These are phyloP conservation scores for Agriopis leucophaearia DNA, from an alignment of 2,888 invertebrate genomes.

Conservation along the genomic window DNA sequence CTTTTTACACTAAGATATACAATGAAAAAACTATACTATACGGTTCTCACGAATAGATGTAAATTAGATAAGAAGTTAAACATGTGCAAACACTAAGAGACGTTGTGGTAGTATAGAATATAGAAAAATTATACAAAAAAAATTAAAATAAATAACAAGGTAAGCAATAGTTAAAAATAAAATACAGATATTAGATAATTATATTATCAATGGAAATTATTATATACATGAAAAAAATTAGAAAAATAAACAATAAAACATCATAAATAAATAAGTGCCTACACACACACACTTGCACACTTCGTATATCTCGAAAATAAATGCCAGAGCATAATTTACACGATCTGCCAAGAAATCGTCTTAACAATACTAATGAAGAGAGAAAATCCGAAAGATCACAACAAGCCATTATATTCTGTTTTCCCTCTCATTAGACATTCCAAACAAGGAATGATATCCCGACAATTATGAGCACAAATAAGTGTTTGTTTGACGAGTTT, in stretches of 20 bases:
- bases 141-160: too few species aligned
- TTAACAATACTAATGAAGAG: slow-evolving; percentile 28
- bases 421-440: slow-evolving; percentile 33
- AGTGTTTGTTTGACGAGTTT: slow-evolving; percentile 23
- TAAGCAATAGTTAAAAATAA: too few species aligned
- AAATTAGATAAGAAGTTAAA: too few species aligned
- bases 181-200: too few species aligned
- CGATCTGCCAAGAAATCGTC: slow-evolving; percentile 13
- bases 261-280: background rate
- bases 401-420: slow-evolving; percentile 33
- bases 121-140: too few species aligned
- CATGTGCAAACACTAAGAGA: too few species aligned
- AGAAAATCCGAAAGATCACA: slow-evolving; percentile 24
- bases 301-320: slow-evolving; percentile 7
- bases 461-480: slow-evolving; percentile 35
- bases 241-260: background rate
- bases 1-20: too few species aligned
- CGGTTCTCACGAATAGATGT: too few species aligned
- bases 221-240: background rate
- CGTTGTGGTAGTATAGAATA: too few species aligned
- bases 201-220: too few species aligned
- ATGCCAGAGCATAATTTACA: slow-evolving; percentile 14
- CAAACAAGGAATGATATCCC: slow-evolving; percentile 35
- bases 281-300: background rate
- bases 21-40: too few species aligned